phyloP scores from a whole-genome alignment of 2,113 vertebrate genomes.

The Telmatochromis bifrenatus region DNA sequence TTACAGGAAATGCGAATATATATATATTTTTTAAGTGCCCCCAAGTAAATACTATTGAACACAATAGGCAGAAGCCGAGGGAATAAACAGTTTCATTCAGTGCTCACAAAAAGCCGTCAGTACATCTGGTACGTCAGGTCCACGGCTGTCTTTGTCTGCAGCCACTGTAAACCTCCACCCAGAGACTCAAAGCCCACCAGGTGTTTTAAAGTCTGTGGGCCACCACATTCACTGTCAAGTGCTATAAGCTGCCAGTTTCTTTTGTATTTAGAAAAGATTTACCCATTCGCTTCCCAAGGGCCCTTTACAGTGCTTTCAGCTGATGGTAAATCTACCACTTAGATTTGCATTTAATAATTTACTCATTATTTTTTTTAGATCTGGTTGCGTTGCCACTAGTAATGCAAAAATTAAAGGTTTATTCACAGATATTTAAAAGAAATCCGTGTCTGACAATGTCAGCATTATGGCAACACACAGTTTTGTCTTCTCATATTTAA shows the following conservation, averaged over 20 bases:
- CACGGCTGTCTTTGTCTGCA: conserved; percentile 22
- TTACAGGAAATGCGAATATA: not conserved
- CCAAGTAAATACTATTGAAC: not conserved
- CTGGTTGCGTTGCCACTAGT: not conserved
- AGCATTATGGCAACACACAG: not conserved
- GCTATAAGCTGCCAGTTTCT: conserved; percentile 16
- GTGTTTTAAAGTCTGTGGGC: conserved; percentile 45
- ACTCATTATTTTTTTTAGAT: not conserved
- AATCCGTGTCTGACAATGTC: accelerated
- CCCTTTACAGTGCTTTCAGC: not conserved
- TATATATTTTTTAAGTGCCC: not conserved
- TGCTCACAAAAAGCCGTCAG: conserved; percentile 11
- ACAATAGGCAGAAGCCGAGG: not conserved
- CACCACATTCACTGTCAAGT: conserved; percentile 56
- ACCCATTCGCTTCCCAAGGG: not conserved
- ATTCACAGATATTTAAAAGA: not conserved
- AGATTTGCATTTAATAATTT: not conserved
- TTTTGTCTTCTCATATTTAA: not conserved
- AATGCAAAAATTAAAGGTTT: not conserved
- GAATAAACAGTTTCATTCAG: conserved; percentile 26
- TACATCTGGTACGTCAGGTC: not conserved
- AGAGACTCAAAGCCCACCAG: conserved; percentile 43
- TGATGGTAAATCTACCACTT: not conserved
- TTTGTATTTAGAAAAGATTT: conserved; percentile 4
- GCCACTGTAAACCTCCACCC: conserved; percentile 36